phyloP scores from a whole-genome alignment of 2,113 vertebrate species.

The Speoplatyrhinus poulsoni region DNA sequence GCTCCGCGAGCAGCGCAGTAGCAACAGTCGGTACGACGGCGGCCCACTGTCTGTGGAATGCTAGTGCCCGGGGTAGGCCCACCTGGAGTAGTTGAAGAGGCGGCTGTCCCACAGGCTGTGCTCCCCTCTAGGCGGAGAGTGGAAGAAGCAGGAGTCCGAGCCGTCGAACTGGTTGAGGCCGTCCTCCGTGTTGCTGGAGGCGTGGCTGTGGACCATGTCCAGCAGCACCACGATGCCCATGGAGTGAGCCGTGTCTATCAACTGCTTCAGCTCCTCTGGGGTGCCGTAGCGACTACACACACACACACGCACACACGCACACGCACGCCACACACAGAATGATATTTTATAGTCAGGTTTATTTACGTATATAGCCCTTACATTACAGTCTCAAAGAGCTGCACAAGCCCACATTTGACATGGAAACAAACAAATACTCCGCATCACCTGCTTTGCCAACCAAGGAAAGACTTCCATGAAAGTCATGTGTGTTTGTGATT shows the following conservation, averaged over 20 bases:
- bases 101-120: conserved; percentile 92
- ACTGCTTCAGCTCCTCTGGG: conserved; percentile 91
- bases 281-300: conserved; percentile 86
- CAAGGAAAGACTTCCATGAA: no score
- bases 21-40: no score
- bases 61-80: conserved; percentile 1
- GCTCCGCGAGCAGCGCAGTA: no score
- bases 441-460: no score
- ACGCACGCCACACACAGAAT: not conserved
- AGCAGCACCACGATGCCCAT: conserved; percentile 91
- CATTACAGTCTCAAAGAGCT: no score
- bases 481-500: no score
- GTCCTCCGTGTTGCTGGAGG: conserved; percentile 93
- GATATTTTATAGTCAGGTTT: no score
- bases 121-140: conserved; percentile 84
- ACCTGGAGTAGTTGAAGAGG: conserved; percentile 95
- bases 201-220: conserved; percentile 96
- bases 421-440: no score
- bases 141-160: conserved; percentile 93
- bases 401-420: no score
- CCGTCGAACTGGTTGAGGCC: conserved; percentile 94
- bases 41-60: no score
- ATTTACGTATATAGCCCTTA: no score
- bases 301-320: conserved; percentile 3
- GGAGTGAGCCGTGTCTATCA: conserved; percentile 92